phyloP scores from a whole-genome alignment of 2,888 invertebrate genomes.

The Peribatodes rhomboidaria region DNA sequence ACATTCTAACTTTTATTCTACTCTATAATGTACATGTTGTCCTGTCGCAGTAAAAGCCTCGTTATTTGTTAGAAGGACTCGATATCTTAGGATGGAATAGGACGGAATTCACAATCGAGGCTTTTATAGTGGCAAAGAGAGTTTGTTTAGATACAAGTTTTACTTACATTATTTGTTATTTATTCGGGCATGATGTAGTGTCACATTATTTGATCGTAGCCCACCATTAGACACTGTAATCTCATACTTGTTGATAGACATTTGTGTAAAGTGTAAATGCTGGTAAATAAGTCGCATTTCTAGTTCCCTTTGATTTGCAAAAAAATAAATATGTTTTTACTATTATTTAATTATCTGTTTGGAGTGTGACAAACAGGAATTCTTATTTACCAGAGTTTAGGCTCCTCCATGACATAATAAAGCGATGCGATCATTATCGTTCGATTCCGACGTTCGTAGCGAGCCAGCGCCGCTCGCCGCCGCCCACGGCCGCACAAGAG shows the following conservation, averaged over 20 bases:
- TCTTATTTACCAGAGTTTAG: slow-evolving; percentile 16
- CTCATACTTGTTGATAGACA: neutral
- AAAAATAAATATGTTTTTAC: too few relatives aligned
- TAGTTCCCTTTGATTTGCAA: too few relatives aligned
- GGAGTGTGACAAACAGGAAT: too few relatives aligned
- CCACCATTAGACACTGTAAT: slow-evolving; percentile 10
- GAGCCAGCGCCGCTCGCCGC: neutral
- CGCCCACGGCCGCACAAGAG: neutral
- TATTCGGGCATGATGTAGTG: slow-evolving; percentile 30
- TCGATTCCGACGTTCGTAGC: neutral
- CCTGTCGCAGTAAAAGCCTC: slow-evolving; percentile 14
- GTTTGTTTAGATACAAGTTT: neutral
- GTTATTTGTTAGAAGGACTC: neutral
- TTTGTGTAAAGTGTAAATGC: slow-evolving; percentile 8
- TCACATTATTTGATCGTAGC: slow-evolving; percentile 17
- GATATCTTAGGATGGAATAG: neutral
- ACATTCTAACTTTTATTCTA: slow-evolving; percentile 4
- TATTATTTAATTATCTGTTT: too few relatives aligned
- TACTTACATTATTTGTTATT: neutral
- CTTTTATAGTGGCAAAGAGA: slow-evolving; percentile 26
- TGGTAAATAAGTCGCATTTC: slow-evolving; percentile 15
- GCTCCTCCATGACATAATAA: neutral
- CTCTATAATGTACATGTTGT: neutral
- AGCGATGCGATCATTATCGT: neutral
- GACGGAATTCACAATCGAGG: neutral